Evolutionary conservation across 2,888 invertebrate species (phyloP), one percentile per base, ranked within the genome.

Genomic region (Nebria salina): DNA sequence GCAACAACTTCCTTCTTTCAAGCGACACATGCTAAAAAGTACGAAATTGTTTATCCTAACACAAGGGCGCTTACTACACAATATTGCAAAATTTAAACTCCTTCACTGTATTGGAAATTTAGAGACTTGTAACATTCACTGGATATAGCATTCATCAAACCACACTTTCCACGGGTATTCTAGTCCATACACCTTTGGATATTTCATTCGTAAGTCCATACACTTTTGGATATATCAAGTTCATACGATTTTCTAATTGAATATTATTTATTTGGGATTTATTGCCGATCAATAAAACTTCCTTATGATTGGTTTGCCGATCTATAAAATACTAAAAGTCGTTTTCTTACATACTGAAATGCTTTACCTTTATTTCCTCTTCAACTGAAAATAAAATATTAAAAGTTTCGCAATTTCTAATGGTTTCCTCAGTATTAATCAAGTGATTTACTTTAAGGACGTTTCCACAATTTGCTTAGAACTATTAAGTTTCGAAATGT

Each of bases 331-430:
- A 68, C 15, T 3, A 68, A 68, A 5, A 68, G 26, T 25, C 9
- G 68, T 68, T 20, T 68, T 68, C 54, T 54, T 68, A 68, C 13
- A 26, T 15, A 68, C 26, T 68, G 3, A 25, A 68, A 25, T n/a
- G 26, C 9, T 68, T 68, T n/a, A 65, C 65, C 68, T 15, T 20
- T 25, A 68, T 9, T 11, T 68, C 68, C 68, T 68, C 68, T 68
- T 68, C 68, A 68, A 68, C 68, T 68, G 68, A 25, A 68, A 68
- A 68, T 20, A 25, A 68, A 68, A 11, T 54, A 54, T 54, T 54
- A 54, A 54, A 54, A 54, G 54, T 54, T 54, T 8, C 54, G 2
- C 54, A 54, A 11, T 54, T 54, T 54, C 54, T 54, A 54, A 34
- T 54, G 0, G 54, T 54, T 54, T 13, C 54, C 54, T 54, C 54